Conservation (phyloP, 1,140 invertebrate species). For the Papilio aristodemus region DNA sequence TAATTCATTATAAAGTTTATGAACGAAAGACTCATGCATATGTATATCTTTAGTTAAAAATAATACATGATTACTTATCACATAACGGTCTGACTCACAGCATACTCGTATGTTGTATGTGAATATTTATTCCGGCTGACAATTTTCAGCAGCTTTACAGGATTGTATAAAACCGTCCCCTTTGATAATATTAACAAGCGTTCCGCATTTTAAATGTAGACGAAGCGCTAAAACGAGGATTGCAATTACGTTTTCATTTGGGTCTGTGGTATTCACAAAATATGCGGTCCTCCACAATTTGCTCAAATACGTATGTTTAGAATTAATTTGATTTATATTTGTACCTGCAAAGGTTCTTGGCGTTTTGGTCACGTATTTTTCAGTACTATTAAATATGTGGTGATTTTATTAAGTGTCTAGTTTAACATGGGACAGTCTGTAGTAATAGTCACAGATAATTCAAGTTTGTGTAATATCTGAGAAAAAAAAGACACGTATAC, state of each 20-base stretch:
- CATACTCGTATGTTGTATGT: background rate
- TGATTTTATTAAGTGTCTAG: too few species aligned
- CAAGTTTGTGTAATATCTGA: too few species aligned
- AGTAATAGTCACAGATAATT: too few species aligned
- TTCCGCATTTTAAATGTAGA: slow-evolving; percentile 12
- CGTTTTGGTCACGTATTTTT: too few species aligned
- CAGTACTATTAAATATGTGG: too few species aligned
- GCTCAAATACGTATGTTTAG: slow-evolving; percentile 5
- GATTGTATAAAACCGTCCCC: background rate
- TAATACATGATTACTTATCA: too few species aligned
- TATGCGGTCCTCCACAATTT: slow-evolving; percentile 36
- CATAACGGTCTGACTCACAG: background rate
- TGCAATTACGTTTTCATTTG: slow-evolving; percentile 29
- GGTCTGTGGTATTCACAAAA: slow-evolving; percentile 38
- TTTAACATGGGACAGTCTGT: too few species aligned
- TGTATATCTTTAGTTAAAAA: too few species aligned
- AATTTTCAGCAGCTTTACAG: background rate
- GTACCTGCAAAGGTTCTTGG: background rate
- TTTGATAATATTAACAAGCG: slow-evolving; percentile 17
- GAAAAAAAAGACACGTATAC: too few species aligned
- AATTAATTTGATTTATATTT: slow-evolving; percentile 4
- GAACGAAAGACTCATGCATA: too few species aligned
- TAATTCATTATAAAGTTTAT: too few species aligned
- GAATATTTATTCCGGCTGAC: background rate
- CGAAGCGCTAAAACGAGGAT: slow-evolving; percentile 15